Evolutionary conservation across 2,797 vertebrate species (phyloP), one percentile per base, ranked within the genome.

Genomic region (Bucorvus abyssinicus): DNA sequence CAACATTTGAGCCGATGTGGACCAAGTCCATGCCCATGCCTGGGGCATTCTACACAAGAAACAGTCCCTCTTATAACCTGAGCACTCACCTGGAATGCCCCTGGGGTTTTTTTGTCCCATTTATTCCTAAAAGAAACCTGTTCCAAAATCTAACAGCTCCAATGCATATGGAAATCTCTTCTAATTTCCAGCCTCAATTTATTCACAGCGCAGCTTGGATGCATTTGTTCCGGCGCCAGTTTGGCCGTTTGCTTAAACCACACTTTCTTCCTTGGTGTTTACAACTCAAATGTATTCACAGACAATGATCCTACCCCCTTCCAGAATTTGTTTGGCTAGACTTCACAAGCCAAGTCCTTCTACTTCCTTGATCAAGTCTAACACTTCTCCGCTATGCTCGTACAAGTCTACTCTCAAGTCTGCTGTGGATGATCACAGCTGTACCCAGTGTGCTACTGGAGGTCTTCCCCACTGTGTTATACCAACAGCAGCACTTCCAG

Each of bases 271-370:
- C 47, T 57, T 70, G n/a, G 38, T 61, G 42, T 71, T 75, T 87
- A 61, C 32, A 87, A 80, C 38, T 59, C 38, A 61, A 47, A 57
- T 14, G 4, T 52, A 87, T 67, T 84, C 76, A 76, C 4, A 67
- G 59, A 21, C 57, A 80, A 42, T 0, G 0, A 34, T 49, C 13
- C 1, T 8, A 76, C 8, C 57, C 17, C 47, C 36, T 34, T 63
- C 52, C 44, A 57, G 47, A 27, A 57, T 52, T 59, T 42, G 12
- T n/a, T 2, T 83, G 74, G 44, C 59, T 70, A 70, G 11, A 52
- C 64, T 87, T 80, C 23, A 32, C 34, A 80, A 60, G 34, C n/a
- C 27, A 29, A 27, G 21, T 40, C n/a, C 82, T 74, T 64, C 50
- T 50, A 34, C 19, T 23, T 13, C 30, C 49, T 6, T 19, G 9